These are phyloP conservation scores for Arenaria interpres DNA, from an alignment of 2,113 vertebrate species.

Conservation along the genomic window DNA sequence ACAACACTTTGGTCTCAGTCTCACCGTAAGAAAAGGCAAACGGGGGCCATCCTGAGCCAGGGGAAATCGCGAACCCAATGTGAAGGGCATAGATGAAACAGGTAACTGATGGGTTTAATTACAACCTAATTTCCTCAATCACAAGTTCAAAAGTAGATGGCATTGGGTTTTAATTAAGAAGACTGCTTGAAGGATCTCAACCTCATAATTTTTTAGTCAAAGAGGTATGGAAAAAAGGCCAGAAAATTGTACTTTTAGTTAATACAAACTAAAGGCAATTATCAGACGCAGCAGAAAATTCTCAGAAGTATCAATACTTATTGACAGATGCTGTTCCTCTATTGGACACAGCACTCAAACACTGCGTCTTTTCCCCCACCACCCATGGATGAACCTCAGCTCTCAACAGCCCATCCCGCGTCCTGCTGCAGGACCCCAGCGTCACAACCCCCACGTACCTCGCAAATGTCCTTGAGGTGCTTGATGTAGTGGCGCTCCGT, in stretches of 20 bases:
- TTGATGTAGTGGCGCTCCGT: slow-evolving; percentile 99
- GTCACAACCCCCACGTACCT: slow-evolving; percentile 76
- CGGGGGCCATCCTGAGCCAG: not conserved
- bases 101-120: slow-evolving; percentile 54
- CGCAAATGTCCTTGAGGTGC: slow-evolving; percentile 98
- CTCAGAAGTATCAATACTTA: slow-evolving; percentile 22
- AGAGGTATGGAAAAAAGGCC: slow-evolving; percentile 9
- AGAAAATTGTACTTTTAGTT: slow-evolving; percentile 6
- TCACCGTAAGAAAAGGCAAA: not conserved
- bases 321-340: not conserved
- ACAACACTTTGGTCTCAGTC: not conserved
- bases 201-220: slow-evolving; percentile 15
- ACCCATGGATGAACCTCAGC: not conserved
- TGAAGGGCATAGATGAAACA: not conserved
- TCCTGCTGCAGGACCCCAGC: not conserved
- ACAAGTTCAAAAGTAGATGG: slow-evolving; percentile 30
- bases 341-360: not conserved
- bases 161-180: slow-evolving; percentile 46
- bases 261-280: slow-evolving; percentile 25
- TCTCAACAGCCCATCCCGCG: not conserved
- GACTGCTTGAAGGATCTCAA: slow-evolving; percentile 24
- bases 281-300: not conserved
- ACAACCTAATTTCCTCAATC: slow-evolving; percentile 46
- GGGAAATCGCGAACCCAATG: not conserved
- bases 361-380: not conserved